A percentile compares a stretch with the other conserved stretches of the same genome.
These are phyloP conservation scores for Muricea muricata DNA, from an alignment of 92 coral and sea anemone species.

Conservation along the genomic window DNA sequence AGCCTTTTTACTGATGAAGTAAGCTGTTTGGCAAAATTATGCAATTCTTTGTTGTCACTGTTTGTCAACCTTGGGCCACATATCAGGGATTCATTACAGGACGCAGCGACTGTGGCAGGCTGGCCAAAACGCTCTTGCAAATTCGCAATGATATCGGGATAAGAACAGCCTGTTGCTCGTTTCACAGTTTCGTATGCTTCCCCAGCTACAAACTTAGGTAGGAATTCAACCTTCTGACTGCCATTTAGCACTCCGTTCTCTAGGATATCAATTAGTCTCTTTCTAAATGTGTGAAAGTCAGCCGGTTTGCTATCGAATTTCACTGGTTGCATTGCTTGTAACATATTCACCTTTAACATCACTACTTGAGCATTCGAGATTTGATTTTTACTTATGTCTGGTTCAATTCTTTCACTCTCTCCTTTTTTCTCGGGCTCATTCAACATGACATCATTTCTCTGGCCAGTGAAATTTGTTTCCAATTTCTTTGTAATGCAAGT, in stretches of 20 bases:
- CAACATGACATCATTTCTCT: no score
- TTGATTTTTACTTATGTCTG: not conserved
- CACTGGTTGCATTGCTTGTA: conserved; percentile 72
- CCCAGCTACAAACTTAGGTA: conserved; percentile 61
- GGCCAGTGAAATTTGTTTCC: no score
- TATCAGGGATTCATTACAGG: conserved; percentile 64
- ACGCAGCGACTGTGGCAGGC: conserved; percentile 68
- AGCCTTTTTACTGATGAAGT: conserved; percentile 39
- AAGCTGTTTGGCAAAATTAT: conserved; percentile 68
- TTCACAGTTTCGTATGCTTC: conserved; percentile 67
- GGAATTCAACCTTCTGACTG: conserved; percentile 58
- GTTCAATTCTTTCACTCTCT: not conserved
- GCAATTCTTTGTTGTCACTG: conserved; percentile 48
- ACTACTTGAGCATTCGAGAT: conserved; percentile 22
- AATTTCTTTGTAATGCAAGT: no score
- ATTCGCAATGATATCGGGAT: conserved; percentile 39
- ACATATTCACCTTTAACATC: conserved; percentile 59
- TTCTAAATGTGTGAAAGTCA: conserved; percentile 37
- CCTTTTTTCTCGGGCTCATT: no score
- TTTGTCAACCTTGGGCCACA: conserved; percentile 44
- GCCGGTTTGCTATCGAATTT: conserved; percentile 56
- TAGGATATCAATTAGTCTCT: conserved; percentile 29
- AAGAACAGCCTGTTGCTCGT: conserved; percentile 66
- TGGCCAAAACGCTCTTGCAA: conserved; percentile 66
- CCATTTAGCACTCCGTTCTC: conserved; percentile 56